phyloP scores from a whole-genome alignment of 2,113 vertebrate species.

The Loxodonta africana region DNA sequence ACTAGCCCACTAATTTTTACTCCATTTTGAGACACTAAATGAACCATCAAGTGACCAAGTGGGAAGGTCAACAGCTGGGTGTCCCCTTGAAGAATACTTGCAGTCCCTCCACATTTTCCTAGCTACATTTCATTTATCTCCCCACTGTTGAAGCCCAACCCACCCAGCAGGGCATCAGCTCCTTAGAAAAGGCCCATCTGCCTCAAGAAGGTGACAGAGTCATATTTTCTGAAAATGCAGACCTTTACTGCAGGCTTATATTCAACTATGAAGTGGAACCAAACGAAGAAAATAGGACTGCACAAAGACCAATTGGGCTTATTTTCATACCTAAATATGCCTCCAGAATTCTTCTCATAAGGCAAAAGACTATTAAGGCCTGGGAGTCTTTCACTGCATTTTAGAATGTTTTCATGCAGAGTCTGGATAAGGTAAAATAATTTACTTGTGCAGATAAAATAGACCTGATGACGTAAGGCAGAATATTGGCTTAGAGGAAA shows the following conservation, averaged over 20 bases:
- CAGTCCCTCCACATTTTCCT: background rate
- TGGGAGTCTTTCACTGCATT: conserved; percentile 26
- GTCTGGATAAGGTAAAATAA: conserved; percentile 38
- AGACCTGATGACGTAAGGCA: background rate
- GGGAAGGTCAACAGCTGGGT: background rate
- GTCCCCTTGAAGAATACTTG: background rate
- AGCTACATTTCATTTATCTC: background rate
- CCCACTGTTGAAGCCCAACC: background rate
- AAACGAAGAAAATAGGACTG: conserved; percentile 76
- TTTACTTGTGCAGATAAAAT: conserved; percentile 9
- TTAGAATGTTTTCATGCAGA: conserved; percentile 34
- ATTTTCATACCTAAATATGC: conserved; percentile 78
- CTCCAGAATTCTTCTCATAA: conserved; percentile 49
- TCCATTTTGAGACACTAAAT: conserved; percentile 56
- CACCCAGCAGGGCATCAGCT: background rate
- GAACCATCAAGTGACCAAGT: background rate
- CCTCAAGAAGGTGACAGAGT: conserved; percentile 51
- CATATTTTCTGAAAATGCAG: conserved; percentile 65
- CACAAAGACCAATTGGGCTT: conserved; percentile 50
- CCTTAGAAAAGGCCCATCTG: conserved; percentile 45
- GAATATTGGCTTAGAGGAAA: background rate
- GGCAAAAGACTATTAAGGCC: background rate
- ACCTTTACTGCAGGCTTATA: conserved; percentile 60
- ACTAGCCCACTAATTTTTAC: background rate
- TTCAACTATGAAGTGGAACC: conserved; percentile 79